Evolutionary conservation across 2,113 vertebrate genomes (phyloP).

Genomic region (Eudorcas thomsonii): DNA sequence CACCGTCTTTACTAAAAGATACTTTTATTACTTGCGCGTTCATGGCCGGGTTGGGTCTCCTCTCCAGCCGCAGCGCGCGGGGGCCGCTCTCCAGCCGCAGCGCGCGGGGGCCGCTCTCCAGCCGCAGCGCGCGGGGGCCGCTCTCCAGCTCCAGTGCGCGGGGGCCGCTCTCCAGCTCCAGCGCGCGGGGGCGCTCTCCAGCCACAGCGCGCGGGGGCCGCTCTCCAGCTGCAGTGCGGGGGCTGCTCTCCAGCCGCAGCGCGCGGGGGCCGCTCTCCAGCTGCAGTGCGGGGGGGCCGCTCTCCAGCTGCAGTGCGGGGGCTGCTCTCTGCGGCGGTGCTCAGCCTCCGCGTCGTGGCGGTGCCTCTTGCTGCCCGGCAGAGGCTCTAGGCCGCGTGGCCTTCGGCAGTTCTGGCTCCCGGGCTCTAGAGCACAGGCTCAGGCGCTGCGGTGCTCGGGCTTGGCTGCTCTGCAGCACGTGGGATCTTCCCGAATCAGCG

Average conservation of each 20-base stretch:
- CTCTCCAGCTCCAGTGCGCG: too few relatives aligned
- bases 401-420: rapidly evolving
- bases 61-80: neutral
- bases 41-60: neutral
- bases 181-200: too few relatives aligned
- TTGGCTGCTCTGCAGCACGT: neutral
- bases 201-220: neutral
- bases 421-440: neutral
- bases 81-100: neutral
- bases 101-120: neutral
- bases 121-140: too few relatives aligned
- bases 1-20: neutral
- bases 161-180: too few relatives aligned
- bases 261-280: neutral
- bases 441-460: rapidly evolving
- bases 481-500: neutral
- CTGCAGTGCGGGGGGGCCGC: neutral
- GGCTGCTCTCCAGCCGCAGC: neutral
- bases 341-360: rapidly evolving
- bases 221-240: too few relatives aligned
- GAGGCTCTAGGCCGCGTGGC: neutral
- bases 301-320: too few relatives aligned
- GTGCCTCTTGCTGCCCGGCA: rapidly evolving
- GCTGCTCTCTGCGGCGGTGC: neutral
- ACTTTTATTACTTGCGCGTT: rapidly evolving